Percentiles rank a stretch among this genome's conserved stretches.
These are phyloP conservation scores for Ophioninae sp. DNA, from an alignment of 2,888 invertebrate genomes.

Conservation along the genomic window DNA sequence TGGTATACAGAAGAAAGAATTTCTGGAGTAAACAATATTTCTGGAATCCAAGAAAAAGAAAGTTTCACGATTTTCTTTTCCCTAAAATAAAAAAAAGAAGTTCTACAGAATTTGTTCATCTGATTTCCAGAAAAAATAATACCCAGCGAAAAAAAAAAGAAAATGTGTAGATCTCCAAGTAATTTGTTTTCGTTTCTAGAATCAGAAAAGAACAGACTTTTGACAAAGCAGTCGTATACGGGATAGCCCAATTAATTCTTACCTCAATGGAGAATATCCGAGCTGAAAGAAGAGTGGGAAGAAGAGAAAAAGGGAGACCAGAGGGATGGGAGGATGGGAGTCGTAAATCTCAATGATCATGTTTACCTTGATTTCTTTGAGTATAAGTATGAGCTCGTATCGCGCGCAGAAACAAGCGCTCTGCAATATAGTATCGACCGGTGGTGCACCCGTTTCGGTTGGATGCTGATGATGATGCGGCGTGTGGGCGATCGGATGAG, in stretches of 20 bases:
- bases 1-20: too few relatives aligned
- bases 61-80: too few relatives aligned
- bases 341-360: background rate
- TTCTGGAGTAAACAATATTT: too few relatives aligned
- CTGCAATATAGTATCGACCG: constrained; percentile 88
- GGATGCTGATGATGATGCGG: constrained; percentile 80
- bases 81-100: too few relatives aligned
- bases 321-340: background rate
- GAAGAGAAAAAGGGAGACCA: background rate
- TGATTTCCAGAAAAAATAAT: too few relatives aligned
- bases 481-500: constrained; percentile 77
- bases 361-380: constrained; percentile 89
- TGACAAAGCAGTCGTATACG: too few relatives aligned
- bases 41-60: too few relatives aligned
- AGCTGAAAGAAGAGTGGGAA: constrained; percentile 8
- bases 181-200: too few relatives aligned
- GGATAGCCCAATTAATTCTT: background rate
- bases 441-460: constrained; percentile 87
- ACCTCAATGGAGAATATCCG: background rate
- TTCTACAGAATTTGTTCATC: too few relatives aligned
- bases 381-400: constrained; percentile 96
- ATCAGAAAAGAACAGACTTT: too few relatives aligned
- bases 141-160: too few relatives aligned
- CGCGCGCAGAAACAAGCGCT: constrained; percentile 95
- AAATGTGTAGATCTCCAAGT: too few relatives aligned